A percentile compares a stretch with the other conserved stretches of the same genome.
Conservation (phyloP, 2,888 invertebrate species). For the Limnephilus marmoratus region DNA sequence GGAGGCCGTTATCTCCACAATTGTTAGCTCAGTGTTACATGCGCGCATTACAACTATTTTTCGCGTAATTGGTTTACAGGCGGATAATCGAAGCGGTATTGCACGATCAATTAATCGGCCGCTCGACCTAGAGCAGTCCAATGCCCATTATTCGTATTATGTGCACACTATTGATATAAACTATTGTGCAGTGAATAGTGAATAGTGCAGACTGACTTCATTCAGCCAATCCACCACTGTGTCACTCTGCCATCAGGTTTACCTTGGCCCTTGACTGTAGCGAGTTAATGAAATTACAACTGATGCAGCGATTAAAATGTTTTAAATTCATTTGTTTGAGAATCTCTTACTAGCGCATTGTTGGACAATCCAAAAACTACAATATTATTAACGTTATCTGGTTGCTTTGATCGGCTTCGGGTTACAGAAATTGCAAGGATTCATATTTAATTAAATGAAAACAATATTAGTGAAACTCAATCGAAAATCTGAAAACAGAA, state of each 20-base stretch:
- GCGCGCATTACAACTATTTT: not conserved
- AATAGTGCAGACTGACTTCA: not conserved
- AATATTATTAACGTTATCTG: too few species aligned
- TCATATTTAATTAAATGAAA: too few species aligned
- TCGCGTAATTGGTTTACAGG: conserved; percentile 3
- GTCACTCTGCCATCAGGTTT: not conserved
- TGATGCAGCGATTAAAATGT: not conserved
- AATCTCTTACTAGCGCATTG: not conserved
- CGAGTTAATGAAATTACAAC: not conserved
- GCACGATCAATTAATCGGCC: not conserved
- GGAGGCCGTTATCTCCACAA: too few species aligned
- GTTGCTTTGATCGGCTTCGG: too few species aligned
- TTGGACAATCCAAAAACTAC: not conserved
- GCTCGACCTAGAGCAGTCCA: not conserved
- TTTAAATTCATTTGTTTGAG: not conserved
- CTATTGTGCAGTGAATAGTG: not conserved
- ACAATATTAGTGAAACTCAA: too few species aligned
- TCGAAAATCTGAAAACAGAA: too few species aligned
- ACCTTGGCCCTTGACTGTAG: not conserved
- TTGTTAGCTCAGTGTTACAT: not conserved
- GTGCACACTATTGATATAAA: not conserved
- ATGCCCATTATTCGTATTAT: not conserved
- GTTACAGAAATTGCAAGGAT: too few species aligned
- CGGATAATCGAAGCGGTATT: conserved; percentile 18
- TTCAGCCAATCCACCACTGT: not conserved